Percentiles rank a stretch among this genome's conserved stretches.
These are phyloP conservation scores for Gila robusta DNA, from an alignment of 2,797 vertebrate genomes.

Conservation along the genomic window DNA sequence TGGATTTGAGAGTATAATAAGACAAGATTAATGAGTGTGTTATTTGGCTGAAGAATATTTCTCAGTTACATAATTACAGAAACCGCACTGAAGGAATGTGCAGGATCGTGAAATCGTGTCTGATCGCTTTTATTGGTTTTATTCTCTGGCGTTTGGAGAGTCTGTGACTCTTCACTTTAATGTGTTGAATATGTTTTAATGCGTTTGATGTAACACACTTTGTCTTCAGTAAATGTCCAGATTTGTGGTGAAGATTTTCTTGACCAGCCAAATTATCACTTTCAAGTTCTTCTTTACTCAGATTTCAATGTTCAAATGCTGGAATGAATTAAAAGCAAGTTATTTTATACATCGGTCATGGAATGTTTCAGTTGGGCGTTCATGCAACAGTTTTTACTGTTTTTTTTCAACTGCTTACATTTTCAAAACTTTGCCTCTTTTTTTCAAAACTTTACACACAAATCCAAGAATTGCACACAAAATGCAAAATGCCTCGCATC, in stretches of 20 bases:
- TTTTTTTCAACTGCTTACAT: no score
- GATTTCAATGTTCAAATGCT: not conserved
- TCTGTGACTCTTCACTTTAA: not conserved
- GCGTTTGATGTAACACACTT: not conserved
- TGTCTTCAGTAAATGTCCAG: slow-evolving; percentile 8
- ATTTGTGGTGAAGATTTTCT: not conserved
- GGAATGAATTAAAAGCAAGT: slow-evolving; percentile 7
- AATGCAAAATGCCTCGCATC: no score
- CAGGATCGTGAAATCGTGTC: no score
- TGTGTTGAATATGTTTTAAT: not conserved
- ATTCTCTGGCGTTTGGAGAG: no score
- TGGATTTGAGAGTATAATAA: slow-evolving; percentile 49
- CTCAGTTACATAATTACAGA: slow-evolving; percentile 28
- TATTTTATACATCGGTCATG: not conserved
- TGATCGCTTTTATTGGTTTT: no score
- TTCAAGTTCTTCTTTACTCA: not conserved
- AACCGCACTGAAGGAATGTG: not conserved
- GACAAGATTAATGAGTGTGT: slow-evolving; percentile 61
- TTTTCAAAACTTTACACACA: no score
- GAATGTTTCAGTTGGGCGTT: no score
- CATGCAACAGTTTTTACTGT: no score
- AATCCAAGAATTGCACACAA: no score
- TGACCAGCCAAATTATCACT: not conserved
- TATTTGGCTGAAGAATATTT: slow-evolving; percentile 46
- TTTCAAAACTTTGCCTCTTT: no score